Evolutionary conservation across 2,888 invertebrate species (phyloP), one percentile per base, ranked within the genome.

Genomic region (Trachelus tabidus): DNA sequence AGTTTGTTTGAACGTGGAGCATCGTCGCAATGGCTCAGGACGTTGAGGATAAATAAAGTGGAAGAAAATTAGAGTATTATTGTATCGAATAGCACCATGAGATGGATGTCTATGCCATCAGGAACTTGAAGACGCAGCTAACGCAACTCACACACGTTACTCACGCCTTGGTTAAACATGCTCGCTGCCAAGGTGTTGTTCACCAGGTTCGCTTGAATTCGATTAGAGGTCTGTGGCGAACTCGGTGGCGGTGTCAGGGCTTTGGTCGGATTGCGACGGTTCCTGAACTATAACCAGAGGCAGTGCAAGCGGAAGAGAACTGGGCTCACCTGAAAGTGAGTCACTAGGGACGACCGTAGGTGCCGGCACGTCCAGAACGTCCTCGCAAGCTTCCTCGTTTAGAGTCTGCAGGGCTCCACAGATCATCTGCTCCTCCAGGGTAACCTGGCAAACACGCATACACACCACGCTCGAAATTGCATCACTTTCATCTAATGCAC

Each of bases 351-450:
- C 85, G 68, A 85, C 84, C 40, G 85, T 82, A 35, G 90, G 84
- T 34, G 89, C 86, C 78, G 92, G 91, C 76, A 91, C 96, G 89
- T 96, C 96, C 84, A 96, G 92, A 73, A 97, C 97, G 92, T 98
- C 98, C 92, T 98, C 98, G 91, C 96, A 95, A 11, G 98, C 98
- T 92, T 98, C 98, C 93, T 98, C 98, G 92, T 97, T 98, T 56
- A 98, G 93, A 0, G 97, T 97, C 92, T 98, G 97, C 79, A 98
- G 93, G 3, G 98, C 97, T 81, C 98, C 98, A 92, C 97, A 97
- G 84, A 98, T 98, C 97, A 97, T 97, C 92, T 98, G 97, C 90
- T 98, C 98, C 92, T 98, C 98, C 85, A 98, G 93, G 0, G 98
- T 98, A 79, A 98, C 97, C 98, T 98, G 91, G 33, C 89, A 78